Percentiles rank a stretch among this genome's conserved stretches.
These are phyloP conservation scores for Venustaconcha ellipsiformis DNA, from an alignment of 1,140 invertebrate species.

Conservation along the genomic window DNA sequence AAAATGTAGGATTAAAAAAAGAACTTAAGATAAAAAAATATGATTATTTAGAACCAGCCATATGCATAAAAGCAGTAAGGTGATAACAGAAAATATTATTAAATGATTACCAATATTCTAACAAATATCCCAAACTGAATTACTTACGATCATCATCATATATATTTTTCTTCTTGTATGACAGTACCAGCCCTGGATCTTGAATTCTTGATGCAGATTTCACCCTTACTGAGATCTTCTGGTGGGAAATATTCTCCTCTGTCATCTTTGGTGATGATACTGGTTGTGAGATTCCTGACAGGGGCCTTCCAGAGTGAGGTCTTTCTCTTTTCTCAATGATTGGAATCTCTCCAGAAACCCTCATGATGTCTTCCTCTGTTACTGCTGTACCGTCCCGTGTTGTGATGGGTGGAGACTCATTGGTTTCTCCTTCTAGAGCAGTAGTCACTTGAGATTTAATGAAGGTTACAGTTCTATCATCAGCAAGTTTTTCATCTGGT, in stretches of 20 bases:
- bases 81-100: background rate
- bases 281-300: constrained; percentile 8
- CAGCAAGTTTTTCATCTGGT: constrained; percentile 6
- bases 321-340: constrained; percentile 44
- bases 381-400: constrained; percentile 13
- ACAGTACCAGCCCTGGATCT: constrained; percentile 41
- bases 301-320: constrained; percentile 14
- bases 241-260: background rate
- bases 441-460: constrained; percentile 1
- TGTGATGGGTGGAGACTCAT: background rate
- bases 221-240: constrained; percentile 7
- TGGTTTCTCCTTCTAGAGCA: background rate
- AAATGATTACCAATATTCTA: background rate
- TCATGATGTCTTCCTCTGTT: constrained; percentile 33
- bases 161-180: constrained; percentile 57
- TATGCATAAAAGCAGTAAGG: background rate
- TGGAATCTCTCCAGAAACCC: constrained; percentile 42
- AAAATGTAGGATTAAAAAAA: no score
- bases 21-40: no score
- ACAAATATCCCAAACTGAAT: background rate
- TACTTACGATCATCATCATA: constrained; percentile 61
- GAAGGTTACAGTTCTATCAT: constrained; percentile 25
- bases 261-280: constrained; percentile 12
- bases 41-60: background rate
- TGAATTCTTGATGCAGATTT: constrained; percentile 23